Evolutionary conservation across 2,113 vertebrate genomes (phyloP).

Genomic region (Xenopus borealis): DNA sequence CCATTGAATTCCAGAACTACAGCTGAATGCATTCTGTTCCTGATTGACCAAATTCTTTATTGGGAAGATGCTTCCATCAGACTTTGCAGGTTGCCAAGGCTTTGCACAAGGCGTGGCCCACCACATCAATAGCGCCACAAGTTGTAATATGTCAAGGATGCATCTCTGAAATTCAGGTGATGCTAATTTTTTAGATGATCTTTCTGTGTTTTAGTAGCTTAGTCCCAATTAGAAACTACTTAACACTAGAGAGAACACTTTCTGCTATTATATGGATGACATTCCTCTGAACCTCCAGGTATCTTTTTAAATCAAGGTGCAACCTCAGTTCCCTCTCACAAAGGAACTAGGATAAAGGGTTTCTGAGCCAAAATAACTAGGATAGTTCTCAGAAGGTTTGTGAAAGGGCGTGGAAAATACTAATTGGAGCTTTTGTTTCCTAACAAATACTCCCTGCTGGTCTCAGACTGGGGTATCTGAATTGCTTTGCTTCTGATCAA

Average conservation of each 20-base stretch:
- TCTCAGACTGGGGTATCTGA: slow-evolving; percentile 69
- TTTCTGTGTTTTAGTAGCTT: slow-evolving; percentile 15
- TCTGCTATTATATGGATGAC: slow-evolving; percentile 40
- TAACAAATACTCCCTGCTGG: slow-evolving; percentile 71
- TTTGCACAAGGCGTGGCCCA: slow-evolving; percentile 71
- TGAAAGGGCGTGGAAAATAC: slow-evolving; percentile 79
- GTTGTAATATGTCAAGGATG: slow-evolving; percentile 87
- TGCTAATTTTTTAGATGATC: slow-evolving; percentile 20
- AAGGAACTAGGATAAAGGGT: slow-evolving; percentile 63
- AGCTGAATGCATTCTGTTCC: slow-evolving; percentile 73
- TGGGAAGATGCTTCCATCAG: slow-evolving; percentile 76
- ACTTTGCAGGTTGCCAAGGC: slow-evolving; percentile 74
- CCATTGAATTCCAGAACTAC: slow-evolving; percentile 66
- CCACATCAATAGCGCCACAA: slow-evolving; percentile 79
- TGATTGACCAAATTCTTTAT: slow-evolving; percentile 86
- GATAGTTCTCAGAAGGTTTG: too few relatives aligned
- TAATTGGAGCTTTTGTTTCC: slow-evolving; percentile 77
- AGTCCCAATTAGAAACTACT: slow-evolving; percentile 36
- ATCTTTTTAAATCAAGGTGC: slow-evolving; percentile 37
- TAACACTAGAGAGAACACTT: slow-evolving; percentile 48
- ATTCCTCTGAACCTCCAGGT: slow-evolving; percentile 41
- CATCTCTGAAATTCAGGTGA: slow-evolving; percentile 80
- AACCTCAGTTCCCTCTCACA: slow-evolving; percentile 61
- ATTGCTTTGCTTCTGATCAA: slow-evolving; percentile 67
- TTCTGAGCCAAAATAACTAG: slow-evolving; percentile 63